Evolutionary conservation across 2,888 invertebrate genomes (phyloP), one percentile per base, ranked within the genome.

Genomic region (Pristionchus japonicus): DNA sequence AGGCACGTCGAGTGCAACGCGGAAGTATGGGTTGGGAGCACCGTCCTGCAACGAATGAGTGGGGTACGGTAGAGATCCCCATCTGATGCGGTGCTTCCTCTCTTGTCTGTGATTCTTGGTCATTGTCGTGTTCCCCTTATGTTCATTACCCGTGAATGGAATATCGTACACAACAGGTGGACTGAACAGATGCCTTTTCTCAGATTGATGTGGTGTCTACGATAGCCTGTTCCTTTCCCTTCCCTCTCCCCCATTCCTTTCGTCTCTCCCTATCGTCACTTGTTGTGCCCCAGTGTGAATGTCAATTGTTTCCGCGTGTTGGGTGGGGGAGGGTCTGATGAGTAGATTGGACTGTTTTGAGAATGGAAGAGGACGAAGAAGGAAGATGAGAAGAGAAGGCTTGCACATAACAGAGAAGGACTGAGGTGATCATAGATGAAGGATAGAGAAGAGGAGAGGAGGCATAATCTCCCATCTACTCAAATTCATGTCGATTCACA

Each of bases 1-100:
- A 1, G 93, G 92, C 15, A 92, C 88, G 82, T 93, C 92, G 13
- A 93, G 87, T 9, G 91, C 87, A n/a, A 93, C 90, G 31, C 90
- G 90, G 88, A 92, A 92, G 80, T 92, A 92, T 13, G 93, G 92
- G 88, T 92, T 93, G 34, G 93, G 93, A 67, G 88, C 83, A 31
- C 91, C 93, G 85, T 92, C 93, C 89, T 89, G 64, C 43, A 57
- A 11, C 40, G 77, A 77, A 77, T 47, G 4, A 77, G 43, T 9
- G 31, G 31, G 31, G 64, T 64, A 64, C 31, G 2, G 70, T 74
- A 40, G 70, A 9, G 37, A 20, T 20, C 20, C 40, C n/a, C n/a
- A 3, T 13, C 23, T 31, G 9, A 23, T 74, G 37, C 23, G 77
- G n/a, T n/a, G n/a, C n/a, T 49, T 31, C 52, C 49, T 31, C 31